These are phyloP conservation scores for Meleagris gallopavo DNA, from an alignment of 2,113 vertebrate genomes.

Conservation along the genomic window DNA sequence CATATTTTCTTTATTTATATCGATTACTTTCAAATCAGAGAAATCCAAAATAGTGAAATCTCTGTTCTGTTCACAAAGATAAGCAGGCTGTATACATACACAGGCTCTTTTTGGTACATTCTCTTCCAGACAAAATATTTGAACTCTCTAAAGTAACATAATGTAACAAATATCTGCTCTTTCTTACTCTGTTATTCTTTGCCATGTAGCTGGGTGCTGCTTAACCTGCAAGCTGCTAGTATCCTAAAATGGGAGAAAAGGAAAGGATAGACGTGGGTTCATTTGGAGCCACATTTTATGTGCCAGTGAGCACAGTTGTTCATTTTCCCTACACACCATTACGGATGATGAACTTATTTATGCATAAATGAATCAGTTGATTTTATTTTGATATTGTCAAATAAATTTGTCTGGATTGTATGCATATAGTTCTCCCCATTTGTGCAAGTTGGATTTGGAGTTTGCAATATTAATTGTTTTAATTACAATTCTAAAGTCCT, in stretches of 20 bases:
- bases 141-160: neutral
- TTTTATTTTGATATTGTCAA: neutral
- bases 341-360: rapidly evolving
- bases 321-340: rapidly evolving
- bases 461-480: neutral
- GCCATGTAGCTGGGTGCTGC: neutral
- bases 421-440: neutral
- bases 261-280: neutral
- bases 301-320: neutral
- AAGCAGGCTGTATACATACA: neutral
- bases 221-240: neutral
- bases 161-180: neutral
- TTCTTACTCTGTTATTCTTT: neutral
- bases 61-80: neutral
- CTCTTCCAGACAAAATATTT: neutral
- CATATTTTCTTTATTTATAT: neutral
- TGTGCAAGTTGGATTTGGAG: neutral
- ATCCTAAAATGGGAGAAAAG: neutral
- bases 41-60: neutral
- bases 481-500: neutral
- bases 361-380: neutral
- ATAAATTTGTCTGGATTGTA: neutral
- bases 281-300: neutral
- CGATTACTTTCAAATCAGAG: neutral
- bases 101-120: neutral